Percentiles rank a stretch among this genome's conserved stretches.
Evolutionary conservation across 2,888 invertebrate genomes (phyloP).

Genomic region (Drosophila merina): DNA sequence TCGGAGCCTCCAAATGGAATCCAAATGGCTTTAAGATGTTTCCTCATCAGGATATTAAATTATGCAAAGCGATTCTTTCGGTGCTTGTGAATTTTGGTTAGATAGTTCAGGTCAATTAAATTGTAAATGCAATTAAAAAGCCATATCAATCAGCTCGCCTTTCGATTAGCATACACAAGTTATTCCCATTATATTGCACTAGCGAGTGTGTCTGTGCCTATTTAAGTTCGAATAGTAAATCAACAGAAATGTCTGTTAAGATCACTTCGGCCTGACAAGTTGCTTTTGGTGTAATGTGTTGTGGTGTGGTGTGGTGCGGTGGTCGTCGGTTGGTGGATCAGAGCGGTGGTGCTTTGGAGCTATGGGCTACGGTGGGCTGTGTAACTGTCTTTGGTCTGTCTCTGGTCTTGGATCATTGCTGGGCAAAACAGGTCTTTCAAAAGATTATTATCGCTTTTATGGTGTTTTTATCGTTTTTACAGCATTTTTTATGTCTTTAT

Average conservation of each 20-base stretch:
- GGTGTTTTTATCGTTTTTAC: slow-evolving; percentile 70
- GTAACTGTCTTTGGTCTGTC: slow-evolving; percentile 34
- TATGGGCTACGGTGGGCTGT: slow-evolving; percentile 27
- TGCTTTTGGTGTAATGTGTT: slow-evolving; percentile 40
- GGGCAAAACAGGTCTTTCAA: slow-evolving; percentile 72
- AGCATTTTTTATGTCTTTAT: slow-evolving; percentile 59
- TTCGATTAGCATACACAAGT: slow-evolving; percentile 76
- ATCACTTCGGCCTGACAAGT: slow-evolving; percentile 68
- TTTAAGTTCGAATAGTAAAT: slow-evolving; percentile 59
- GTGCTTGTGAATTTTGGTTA: slow-evolving; percentile 7
- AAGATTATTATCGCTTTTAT: slow-evolving; percentile 73
- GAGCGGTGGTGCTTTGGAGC: slow-evolving; percentile 15
- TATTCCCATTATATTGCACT: slow-evolving; percentile 69
- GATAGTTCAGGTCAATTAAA: slow-evolving; percentile 54
- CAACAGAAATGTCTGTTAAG: slow-evolving; percentile 71
- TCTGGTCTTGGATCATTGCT: slow-evolving; percentile 38
- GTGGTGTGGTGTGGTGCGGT: background rate
- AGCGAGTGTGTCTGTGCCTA: slow-evolving; percentile 17
- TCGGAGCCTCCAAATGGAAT: slow-evolving; percentile 26
- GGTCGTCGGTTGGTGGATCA: slow-evolving; percentile 6
- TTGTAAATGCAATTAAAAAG: slow-evolving; percentile 70
- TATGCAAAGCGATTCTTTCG: slow-evolving; percentile 12
- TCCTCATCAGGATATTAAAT: slow-evolving; percentile 42
- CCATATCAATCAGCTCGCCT: slow-evolving; percentile 63
- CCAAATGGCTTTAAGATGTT: slow-evolving; percentile 13